Conservation (phyloP, 1,140 invertebrate species). For the Chironomus striatipennis region DNA sequence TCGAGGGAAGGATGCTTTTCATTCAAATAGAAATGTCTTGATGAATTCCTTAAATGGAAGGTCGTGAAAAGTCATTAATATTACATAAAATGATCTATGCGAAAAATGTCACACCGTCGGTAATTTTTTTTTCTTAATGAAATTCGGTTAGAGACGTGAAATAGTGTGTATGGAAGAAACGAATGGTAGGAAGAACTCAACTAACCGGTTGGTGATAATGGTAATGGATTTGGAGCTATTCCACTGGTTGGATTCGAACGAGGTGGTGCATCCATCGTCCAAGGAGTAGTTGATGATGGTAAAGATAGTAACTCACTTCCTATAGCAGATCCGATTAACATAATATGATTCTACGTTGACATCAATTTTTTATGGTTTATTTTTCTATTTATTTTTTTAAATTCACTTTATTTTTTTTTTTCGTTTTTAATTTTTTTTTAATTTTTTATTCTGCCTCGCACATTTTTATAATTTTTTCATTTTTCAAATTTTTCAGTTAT, state of each 20-base stretch:
- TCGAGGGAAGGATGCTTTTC: too few species aligned
- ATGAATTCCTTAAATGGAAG: too few species aligned
- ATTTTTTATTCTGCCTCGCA: background rate
- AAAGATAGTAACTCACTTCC: slow-evolving; percentile 27
- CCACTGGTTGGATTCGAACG: slow-evolving; percentile 21
- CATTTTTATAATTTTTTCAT: background rate
- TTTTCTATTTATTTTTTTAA: background rate
- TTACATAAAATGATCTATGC: background rate
- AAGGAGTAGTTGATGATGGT: slow-evolving; percentile 25
- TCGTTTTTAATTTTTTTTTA: slow-evolving; percentile 19
- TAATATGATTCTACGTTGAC: slow-evolving; percentile 22
- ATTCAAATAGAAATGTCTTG: too few species aligned
- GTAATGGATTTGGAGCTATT: slow-evolving; percentile 24
- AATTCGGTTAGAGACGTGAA: background rate
- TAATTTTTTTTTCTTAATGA: background rate
- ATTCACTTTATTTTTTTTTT: slow-evolving; percentile 5
- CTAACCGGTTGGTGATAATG: slow-evolving; percentile 27
- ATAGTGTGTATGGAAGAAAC: too few species aligned
- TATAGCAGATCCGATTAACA: slow-evolving; percentile 27
- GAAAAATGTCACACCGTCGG: slow-evolving; percentile 15
- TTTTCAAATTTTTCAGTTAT: background rate
- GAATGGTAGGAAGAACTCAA: background rate
- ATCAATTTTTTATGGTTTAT: background rate
- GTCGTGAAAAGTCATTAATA: background rate
- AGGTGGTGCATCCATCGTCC: slow-evolving; percentile 27